phyloP scores from a whole-genome alignment of 2,113 vertebrate species.

The Mormoops blainvillei region DNA sequence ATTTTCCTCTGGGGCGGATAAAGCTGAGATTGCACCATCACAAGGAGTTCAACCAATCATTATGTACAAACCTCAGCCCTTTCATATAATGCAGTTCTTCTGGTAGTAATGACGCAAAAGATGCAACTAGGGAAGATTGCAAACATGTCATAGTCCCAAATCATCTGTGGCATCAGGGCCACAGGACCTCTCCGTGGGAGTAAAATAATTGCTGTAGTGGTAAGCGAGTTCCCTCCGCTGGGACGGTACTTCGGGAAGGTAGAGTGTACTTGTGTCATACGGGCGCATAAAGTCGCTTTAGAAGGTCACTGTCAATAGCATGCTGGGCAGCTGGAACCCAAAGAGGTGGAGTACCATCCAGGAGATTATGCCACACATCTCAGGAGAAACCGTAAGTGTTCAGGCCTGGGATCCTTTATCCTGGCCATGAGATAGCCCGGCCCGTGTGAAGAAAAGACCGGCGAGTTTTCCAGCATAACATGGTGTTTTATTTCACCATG shows the following conservation, averaged over 20 bases:
- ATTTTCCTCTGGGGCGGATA: not conserved
- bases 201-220: not conserved
- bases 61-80: not conserved
- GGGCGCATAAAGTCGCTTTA: not conserved
- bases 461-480: constrained; percentile 38
- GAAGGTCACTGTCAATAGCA: not conserved
- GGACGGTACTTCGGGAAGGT: not conserved
- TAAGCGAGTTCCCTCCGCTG: not conserved
- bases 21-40: not conserved
- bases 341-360: not conserved
- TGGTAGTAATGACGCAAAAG: not conserved
- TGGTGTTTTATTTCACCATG: constrained; percentile 55
- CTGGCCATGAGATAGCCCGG: constrained; percentile 13
- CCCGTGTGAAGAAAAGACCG: constrained; percentile 24
- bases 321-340: not conserved
- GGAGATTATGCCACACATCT: not conserved
- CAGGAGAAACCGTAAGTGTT: not conserved
- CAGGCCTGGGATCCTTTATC: not conserved
- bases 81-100: not conserved
- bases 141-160: not conserved
- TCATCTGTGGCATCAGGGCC: not conserved
- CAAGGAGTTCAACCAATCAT: not conserved
- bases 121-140: not conserved
- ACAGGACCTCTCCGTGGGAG: not conserved
- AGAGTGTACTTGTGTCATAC: not conserved